Evolutionary conservation across 2,113 vertebrate genomes (phyloP).

Genomic region (Cinclus mexicanus): DNA sequence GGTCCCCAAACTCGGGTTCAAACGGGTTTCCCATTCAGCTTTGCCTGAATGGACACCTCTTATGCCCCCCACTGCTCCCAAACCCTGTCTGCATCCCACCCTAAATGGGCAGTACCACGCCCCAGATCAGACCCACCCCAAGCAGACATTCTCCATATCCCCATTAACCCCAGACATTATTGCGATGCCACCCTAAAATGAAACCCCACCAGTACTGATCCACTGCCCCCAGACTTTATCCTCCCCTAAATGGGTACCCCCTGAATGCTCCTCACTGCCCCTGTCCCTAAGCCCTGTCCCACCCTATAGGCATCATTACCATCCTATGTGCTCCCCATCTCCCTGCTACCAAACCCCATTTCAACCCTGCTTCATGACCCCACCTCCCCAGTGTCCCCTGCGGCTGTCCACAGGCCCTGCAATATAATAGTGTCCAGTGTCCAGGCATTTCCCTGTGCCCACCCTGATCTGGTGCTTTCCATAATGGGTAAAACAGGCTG

Average conservation of each 20-base stretch:
- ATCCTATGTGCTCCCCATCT: not conserved
- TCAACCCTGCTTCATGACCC: not conserved
- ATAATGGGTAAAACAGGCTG: not conserved
- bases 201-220: no score
- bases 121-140: not conserved
- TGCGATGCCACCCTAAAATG: rapidly evolving
- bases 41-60: not conserved
- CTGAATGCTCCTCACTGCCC: not conserved
- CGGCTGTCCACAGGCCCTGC: not conserved
- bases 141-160: not conserved
- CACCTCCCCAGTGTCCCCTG: rapidly evolving
- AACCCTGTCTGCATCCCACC: not conserved
- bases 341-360: not conserved
- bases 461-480: not conserved
- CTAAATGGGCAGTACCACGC: not conserved
- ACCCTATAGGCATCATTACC: not conserved
- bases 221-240: not conserved
- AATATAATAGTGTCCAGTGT: not conserved
- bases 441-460: not conserved
- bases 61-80: not conserved
- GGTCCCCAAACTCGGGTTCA: not conserved
- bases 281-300: not conserved
- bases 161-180: not conserved
- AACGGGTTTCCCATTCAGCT: not conserved
- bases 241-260: not conserved